phyloP scores from a whole-genome alignment of 2,888 invertebrate genomes.

The Scaptomyza flava region DNA sequence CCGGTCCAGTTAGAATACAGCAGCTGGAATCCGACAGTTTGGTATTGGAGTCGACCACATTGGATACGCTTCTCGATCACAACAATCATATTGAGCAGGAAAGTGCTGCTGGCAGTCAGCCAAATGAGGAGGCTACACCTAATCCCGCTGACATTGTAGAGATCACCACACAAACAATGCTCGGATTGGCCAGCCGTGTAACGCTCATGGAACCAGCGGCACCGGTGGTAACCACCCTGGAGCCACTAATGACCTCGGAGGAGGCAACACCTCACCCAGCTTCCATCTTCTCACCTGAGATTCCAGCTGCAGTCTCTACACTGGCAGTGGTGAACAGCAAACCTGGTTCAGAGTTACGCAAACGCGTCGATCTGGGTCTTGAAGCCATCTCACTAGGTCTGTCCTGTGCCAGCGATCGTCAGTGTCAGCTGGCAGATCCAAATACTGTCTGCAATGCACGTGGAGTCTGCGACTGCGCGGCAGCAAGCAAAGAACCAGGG shows the following conservation, averaged over 20 bases:
- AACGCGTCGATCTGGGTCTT: conserved; percentile 83
- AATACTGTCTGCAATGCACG: conserved; percentile 88
- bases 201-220: conserved; percentile 85
- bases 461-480: conserved; percentile 90
- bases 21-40: conserved; percentile 81
- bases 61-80: conserved; percentile 43
- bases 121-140: conserved; percentile 68
- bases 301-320: conserved; percentile 10
- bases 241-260: conserved; percentile 69
- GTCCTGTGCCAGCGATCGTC: conserved; percentile 89
- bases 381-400: conserved; percentile 90
- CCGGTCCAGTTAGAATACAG: conserved; percentile 54
- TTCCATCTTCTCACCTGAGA: conserved; percentile 27
- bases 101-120: conserved; percentile 16
- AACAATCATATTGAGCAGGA: conserved; percentile 53
- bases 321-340: conserved; percentile 52
- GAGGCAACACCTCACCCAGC: conserved; percentile 71
- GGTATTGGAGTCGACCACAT: conserved; percentile 78
- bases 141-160: conserved; percentile 80
- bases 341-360: conserved; percentile 79
- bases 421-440: conserved; percentile 92
- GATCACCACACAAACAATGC: conserved; percentile 84
- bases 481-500: conserved; percentile 86
- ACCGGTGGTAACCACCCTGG: conserved; percentile 79
- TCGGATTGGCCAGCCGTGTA: conserved; percentile 83